Conservation (phyloP, 2,113 vertebrate genomes). For the Pollimyrus isidori region DNA sequence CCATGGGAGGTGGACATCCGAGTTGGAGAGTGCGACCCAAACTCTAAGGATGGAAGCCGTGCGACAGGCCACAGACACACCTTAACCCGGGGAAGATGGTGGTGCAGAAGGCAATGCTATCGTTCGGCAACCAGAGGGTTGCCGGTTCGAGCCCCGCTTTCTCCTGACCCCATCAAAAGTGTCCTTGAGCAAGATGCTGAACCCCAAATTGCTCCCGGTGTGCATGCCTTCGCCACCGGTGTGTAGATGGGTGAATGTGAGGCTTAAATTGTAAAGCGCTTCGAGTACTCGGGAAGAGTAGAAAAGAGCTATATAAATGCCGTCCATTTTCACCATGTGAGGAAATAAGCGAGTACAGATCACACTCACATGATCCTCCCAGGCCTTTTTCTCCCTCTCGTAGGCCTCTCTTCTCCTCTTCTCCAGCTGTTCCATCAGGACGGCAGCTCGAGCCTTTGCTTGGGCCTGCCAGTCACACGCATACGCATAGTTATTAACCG, state of each 20-base stretch:
- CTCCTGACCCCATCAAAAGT: no score
- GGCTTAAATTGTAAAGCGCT: no score
- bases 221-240: no score
- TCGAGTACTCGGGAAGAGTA: no score
- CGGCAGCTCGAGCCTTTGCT: slow-evolving; percentile 75
- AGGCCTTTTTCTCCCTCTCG: slow-evolving; percentile 82
- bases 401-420: slow-evolving; percentile 83
- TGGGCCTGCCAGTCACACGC: slow-evolving; percentile 63
- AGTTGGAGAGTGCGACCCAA: not conserved
- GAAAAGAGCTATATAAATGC: no score
- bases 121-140: no score
- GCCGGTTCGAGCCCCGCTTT: no score
- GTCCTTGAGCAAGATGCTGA: no score
- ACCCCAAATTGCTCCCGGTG: no score
- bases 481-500: slow-evolving; percentile 1
- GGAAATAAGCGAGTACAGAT: not conserved
- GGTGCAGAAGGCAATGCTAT: no score
- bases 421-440: slow-evolving; percentile 87
- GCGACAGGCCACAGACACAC: not conserved
- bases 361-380: slow-evolving; percentile 87
- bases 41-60: not conserved
- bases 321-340: not conserved
- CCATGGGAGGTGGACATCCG: not conserved
- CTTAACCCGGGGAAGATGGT: not conserved
- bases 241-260: no score